Evolutionary conservation across 2,888 invertebrate genomes (phyloP).

Genomic region (Andricus quercusramuli): DNA sequence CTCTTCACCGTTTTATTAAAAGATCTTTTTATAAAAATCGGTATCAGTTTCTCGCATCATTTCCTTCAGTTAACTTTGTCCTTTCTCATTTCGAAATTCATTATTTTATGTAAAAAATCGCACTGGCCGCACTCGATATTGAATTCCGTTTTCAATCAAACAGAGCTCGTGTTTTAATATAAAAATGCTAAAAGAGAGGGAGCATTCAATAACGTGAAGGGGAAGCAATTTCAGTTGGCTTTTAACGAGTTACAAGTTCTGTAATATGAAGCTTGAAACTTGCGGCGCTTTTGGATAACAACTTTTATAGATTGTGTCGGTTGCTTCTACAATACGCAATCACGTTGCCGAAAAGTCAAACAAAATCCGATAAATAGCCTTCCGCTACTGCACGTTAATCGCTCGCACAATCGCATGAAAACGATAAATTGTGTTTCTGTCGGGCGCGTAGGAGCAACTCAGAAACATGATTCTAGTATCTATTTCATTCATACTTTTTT

Average conservation of each 20-base stretch:
- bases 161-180: background rate
- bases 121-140: background rate
- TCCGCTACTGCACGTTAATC: slow-evolving; percentile 28
- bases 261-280: background rate
- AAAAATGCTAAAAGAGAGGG: background rate
- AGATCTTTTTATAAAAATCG: background rate
- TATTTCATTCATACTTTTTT: slow-evolving; percentile 40
- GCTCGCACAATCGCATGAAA: slow-evolving; percentile 12
- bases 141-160: slow-evolving; percentile 13
- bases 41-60: background rate
- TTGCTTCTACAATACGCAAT: slow-evolving; percentile 10
- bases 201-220: background rate
- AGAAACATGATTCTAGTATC: slow-evolving; percentile 33
- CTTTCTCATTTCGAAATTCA: background rate
- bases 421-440: slow-evolving; percentile 35
- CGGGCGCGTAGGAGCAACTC: slow-evolving; percentile 25
- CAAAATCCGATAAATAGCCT: slow-evolving; percentile 22
- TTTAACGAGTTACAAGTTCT: background rate
- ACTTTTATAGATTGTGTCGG: slow-evolving; percentile 17
- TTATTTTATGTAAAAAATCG: background rate
- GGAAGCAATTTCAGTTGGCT: background rate
- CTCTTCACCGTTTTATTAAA: no score
- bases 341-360: slow-evolving; percentile 20
- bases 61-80: background rate
- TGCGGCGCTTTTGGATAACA: background rate